Base-by-base conservation (phyloP, 2,888 invertebrate genomes). In the Panzeria rudis region DNA sequence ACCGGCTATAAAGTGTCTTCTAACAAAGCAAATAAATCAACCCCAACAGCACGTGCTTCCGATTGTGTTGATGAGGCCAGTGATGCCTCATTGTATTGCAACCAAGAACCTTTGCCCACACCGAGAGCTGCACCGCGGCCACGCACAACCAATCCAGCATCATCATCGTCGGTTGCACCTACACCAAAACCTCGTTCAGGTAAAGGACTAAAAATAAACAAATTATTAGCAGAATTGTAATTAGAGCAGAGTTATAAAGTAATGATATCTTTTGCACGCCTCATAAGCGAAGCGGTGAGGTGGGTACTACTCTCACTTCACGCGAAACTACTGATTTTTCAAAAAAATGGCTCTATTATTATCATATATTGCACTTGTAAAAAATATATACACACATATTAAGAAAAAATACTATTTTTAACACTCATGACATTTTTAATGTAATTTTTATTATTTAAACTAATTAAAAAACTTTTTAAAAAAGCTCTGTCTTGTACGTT, bases 161-260 rank as follows among this genome's bases (percentile, higher is more conserved):
- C 71, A 68, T 50, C 75, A n/a, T 35, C 64, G 71, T 23, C 68
- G 66, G 8, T 52, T 52, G 78, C 90, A 85, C 93, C 93, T 87
- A 92, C 92, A 80, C 92, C 92, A 82, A 93, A 92, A 86, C 93
- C 93, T 61, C 90, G 93, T 86, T 91, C 91, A 91, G 91, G 90
- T 92, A 91, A 89, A 86, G 79, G 82, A 20, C 29, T 79, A 52
- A 35, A n/a, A 47, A 25, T 29, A 35, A 38, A 54, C 20, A 44
- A 32, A 32, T 50, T 79, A 11, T 56, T 35, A 41, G 9, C 4
- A 29, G 25, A 25, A 17, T 4, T 64, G 4, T 3, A 64, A n/a
- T 32, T 44, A 56, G n/a, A 23, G 11, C 68, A 50, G 77, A 29
- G 50, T 29, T 61, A n/a, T 50, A 69, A 78, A 69, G 4, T 35